A percentile compares a stretch with the other conserved stretches of the same genome.
Conservation (phyloP, 2,113 vertebrate species). For the Bucco capensis region DNA sequence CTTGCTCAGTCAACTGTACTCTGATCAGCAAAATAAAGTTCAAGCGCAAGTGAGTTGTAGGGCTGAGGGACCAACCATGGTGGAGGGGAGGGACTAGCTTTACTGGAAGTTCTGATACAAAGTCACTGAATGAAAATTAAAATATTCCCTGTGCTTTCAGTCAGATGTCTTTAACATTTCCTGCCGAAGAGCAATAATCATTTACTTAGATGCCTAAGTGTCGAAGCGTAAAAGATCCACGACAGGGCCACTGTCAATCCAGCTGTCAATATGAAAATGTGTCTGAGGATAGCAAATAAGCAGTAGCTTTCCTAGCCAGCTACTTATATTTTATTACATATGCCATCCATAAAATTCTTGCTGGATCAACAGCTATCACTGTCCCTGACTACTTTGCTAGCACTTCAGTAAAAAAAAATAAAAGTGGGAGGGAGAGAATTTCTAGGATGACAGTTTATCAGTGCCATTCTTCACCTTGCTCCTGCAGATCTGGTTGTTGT, state of each 20-base stretch:
- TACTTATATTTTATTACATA: background rate
- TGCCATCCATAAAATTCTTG: background rate
- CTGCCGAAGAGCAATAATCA: background rate
- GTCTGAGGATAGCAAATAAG: background rate
- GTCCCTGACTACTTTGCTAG: background rate
- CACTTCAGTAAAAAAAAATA: background rate
- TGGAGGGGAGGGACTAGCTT: background rate
- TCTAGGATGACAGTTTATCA: background rate
- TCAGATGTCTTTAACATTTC: background rate
- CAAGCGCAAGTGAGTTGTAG: background rate
- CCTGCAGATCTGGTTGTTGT: background rate
- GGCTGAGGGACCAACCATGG: background rate
- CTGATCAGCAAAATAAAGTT: background rate
- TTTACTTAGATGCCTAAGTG: background rate
- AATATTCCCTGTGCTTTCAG: background rate
- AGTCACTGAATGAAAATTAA: background rate
- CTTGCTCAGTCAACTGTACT: background rate
- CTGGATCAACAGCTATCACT: background rate
- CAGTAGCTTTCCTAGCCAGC: background rate
- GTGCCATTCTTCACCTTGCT: background rate
- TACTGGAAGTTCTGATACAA: background rate
- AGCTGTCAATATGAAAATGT: background rate
- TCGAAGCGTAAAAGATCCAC: background rate
- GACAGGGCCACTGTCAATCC: background rate
- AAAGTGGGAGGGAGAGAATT: no score